phyloP scores from a whole-genome alignment of 2,113 vertebrate species.

The Elgaria multicarinata region DNA sequence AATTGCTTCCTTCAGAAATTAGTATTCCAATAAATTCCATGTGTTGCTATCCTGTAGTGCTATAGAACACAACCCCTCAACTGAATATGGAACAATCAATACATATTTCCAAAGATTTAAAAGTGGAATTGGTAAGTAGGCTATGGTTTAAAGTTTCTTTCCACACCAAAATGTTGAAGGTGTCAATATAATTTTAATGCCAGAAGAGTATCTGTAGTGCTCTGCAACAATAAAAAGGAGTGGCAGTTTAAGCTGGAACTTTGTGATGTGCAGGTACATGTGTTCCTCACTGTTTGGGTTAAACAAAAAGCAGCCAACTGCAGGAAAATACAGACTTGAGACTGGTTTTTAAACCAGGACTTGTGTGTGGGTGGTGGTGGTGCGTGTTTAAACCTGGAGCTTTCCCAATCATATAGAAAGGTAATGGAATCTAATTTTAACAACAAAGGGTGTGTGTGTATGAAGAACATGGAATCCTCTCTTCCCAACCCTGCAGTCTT shows the following conservation, averaged over 20 bases:
- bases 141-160: slow-evolving; percentile 16
- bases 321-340: neutral
- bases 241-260: neutral
- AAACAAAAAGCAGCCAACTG: neutral
- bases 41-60: slow-evolving; percentile 1
- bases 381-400: neutral
- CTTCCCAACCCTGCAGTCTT: neutral
- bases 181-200: neutral
- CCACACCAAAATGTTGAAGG: slow-evolving; percentile 51
- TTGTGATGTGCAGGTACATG: neutral
- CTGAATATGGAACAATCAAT: slow-evolving; percentile 54
- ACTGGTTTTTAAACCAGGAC: neutral
- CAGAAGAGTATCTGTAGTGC: neutral
- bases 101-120: slow-evolving; percentile 31
- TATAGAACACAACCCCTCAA: neutral
- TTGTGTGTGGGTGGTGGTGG: accelerated
- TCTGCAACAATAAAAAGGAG: neutral
- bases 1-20: slow-evolving; percentile 49
- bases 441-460: neutral
- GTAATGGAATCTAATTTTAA: neutral
- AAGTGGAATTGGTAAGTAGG: slow-evolving; percentile 37
- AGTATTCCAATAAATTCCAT: slow-evolving; percentile 58
- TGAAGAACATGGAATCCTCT: neutral
- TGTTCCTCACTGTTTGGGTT: neutral
- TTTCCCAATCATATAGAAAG: neutral